phyloP scores from a whole-genome alignment of 2,888 invertebrate species.

The Ceratothoa steindachneri region DNA sequence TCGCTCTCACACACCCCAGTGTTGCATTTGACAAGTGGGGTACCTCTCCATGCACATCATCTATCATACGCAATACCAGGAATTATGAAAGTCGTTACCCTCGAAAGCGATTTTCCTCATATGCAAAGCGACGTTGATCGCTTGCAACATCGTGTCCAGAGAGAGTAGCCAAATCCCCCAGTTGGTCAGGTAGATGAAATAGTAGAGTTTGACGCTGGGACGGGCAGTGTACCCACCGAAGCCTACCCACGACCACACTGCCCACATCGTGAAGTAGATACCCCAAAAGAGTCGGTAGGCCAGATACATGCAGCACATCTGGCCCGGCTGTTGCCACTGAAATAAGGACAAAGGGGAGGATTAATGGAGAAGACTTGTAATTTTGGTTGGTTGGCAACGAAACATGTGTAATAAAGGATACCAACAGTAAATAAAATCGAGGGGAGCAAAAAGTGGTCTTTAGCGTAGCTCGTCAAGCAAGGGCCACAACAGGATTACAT shows the following conservation, averaged over 20 bases:
- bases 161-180: slow-evolving; percentile 43
- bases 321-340: slow-evolving; percentile 44
- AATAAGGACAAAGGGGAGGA: background rate
- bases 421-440: background rate
- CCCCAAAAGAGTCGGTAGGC: slow-evolving; percentile 43
- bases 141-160: slow-evolving; percentile 33
- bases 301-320: slow-evolving; percentile 45
- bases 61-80: too few relatives aligned
- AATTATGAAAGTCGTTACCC: too few relatives aligned
- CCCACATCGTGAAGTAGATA: slow-evolving; percentile 45
- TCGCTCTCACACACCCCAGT: too few relatives aligned
- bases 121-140: slow-evolving; percentile 36
- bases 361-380: background rate
- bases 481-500: too few relatives aligned
- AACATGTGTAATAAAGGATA: too few relatives aligned
- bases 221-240: slow-evolving; percentile 32
- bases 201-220: slow-evolving; percentile 23
- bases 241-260: slow-evolving; percentile 41
- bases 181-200: slow-evolving; percentile 41
- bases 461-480: too few relatives aligned
- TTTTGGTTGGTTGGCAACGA: too few relatives aligned
- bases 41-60: too few relatives aligned
- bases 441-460: too few relatives aligned
- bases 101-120: slow-evolving; percentile 37
- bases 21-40: too few relatives aligned